Percentiles rank a stretch among this genome's conserved stretches.
phyloP scores from a whole-genome alignment of 2,797 vertebrate genomes.

The Xenops minutus region DNA sequence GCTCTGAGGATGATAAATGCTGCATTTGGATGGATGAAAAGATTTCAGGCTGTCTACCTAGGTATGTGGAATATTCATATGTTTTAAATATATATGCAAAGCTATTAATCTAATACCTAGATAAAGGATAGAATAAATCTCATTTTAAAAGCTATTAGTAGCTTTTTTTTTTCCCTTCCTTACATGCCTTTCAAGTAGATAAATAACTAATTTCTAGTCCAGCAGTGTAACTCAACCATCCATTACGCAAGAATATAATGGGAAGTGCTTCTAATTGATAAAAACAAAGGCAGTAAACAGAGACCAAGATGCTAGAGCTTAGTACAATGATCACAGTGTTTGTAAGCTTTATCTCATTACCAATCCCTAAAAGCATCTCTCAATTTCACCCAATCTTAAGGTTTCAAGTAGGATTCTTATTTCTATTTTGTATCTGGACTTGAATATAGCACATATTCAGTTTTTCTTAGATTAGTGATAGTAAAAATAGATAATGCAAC shows the following conservation, averaged over 20 bases:
- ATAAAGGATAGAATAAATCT: not conserved
- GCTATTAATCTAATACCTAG: not conserved
- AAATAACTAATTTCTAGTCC: not conserved
- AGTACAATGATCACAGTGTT: not conserved
- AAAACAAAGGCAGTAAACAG: not conserved
- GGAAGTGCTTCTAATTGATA: not conserved
- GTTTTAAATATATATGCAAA: not conserved
- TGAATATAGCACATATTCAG: not conserved
- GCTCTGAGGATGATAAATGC: not conserved
- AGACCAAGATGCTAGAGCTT: not conserved
- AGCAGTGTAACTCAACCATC: not conserved
- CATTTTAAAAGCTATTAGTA: not conserved
- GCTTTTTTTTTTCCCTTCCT: not conserved
- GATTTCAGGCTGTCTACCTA: not conserved
- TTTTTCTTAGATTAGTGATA: not conserved
- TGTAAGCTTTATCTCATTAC: not conserved
- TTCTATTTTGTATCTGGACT: not conserved
- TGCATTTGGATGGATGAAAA: not conserved
- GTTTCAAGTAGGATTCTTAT: not conserved
- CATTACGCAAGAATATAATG: not conserved
- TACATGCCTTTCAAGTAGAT: not conserved
- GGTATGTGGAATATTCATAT: not conserved
- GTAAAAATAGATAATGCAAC: not conserved
- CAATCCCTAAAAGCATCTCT: not conserved
- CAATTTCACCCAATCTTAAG: not conserved